Conservation (phyloP, 1,140 invertebrate genomes). For the Lordiphosa clarofinis region DNA sequence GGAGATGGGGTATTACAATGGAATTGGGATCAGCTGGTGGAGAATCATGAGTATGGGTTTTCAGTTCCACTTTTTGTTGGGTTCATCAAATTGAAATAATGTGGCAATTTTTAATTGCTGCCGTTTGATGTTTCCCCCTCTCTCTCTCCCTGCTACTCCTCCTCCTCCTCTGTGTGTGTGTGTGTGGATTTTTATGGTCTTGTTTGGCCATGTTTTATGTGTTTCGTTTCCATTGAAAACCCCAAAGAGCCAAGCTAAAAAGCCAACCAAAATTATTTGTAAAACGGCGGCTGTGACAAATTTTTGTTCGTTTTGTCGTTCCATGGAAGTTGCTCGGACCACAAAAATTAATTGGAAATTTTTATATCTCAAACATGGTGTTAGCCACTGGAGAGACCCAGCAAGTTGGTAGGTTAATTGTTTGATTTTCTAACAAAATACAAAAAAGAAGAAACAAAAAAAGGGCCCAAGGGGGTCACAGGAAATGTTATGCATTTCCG, state of each 20-base stretch:
- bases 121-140: no score
- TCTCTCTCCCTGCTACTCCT: no score
- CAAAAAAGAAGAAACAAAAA: no score
- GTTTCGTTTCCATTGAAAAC: conserved; percentile 76
- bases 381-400: conserved; percentile 41
- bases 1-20: no score
- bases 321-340: conserved; percentile 60
- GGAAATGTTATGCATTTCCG: no score
- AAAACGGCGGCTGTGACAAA: conserved; percentile 72
- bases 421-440: conserved; percentile 75
- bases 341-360: conserved; percentile 74
- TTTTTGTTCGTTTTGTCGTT: conserved; percentile 54
- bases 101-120: no score
- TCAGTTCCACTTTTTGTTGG: no score
- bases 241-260: conserved; percentile 57
- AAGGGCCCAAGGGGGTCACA: conserved; percentile 15
- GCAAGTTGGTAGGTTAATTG: conserved; percentile 75
- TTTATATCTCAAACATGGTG: conserved; percentile 76
- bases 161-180: no score
- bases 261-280: conserved; percentile 70
- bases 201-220: conserved; percentile 72
- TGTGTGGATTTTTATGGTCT: conserved; percentile 23
- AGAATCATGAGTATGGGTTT: no score
- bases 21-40: no score
- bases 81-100: no score